Base-by-base conservation (phyloP, 1,140 invertebrate species). In the Papilio dardanus region DNA sequence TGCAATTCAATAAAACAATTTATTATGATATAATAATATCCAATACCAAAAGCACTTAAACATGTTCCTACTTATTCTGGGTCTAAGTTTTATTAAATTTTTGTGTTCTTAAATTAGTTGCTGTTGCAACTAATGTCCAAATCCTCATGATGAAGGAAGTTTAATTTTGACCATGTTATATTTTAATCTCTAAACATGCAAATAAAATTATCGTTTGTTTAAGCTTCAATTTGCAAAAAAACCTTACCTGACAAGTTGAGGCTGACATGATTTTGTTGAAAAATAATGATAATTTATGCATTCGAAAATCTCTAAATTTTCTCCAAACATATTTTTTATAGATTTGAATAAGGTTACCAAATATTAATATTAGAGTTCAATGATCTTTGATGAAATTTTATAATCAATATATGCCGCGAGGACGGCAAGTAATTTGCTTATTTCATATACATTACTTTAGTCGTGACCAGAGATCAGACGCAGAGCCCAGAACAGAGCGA, bases 1-100 rank as follows among this genome's bases (percentile, higher is more conserved):
- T 19, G 40, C 42, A 71, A 50, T 71, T 10, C 37, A 50, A 50
- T 69, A 69, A 42, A 67, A 33, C 16, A 67, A 0, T 67, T 67
- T 19, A 67, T 67, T 62, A 62, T 62, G 21, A 62, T 28, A 28
- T 28, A 28, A 62, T 62, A 28, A 30, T 28, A 30, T 30, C 24
- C 14, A 62, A 62, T 62, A 28, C 28, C 3, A 28, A 24, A n/a
- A 62, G 19, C 10, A 62, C 10, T 62, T 19, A 46, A n/a, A 14
- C 54, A 12, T 7, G 14, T 10, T 1, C 42, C 50, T 54, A 10
- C 50, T 19, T 46, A 46, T n/a, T 46, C 8, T 1, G 8, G 12
- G 7, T 37, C 35, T 37, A 10, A 37, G 12, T 37, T 8, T 37
- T 1, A 37, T 37, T 37, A n/a, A n/a, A n/a, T n/a, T n/a, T n/a